Evolutionary conservation across 2,797 vertebrate genomes (phyloP).

Genomic region (Neomorphus geoffroyi): DNA sequence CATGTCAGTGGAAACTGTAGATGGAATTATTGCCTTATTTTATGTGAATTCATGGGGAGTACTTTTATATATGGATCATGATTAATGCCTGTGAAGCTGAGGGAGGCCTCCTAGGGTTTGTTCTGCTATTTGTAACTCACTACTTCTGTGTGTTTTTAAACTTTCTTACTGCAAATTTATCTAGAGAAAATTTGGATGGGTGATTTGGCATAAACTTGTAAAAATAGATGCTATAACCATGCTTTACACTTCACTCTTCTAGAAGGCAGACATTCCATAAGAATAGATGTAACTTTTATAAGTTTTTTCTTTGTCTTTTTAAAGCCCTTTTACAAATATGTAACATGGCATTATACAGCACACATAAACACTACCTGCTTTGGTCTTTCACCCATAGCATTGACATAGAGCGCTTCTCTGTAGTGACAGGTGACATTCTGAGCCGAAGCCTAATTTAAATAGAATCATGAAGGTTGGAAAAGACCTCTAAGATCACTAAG

Average conservation of each 20-base stretch:
- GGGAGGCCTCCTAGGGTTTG: neutral
- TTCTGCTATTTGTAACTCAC: neutral
- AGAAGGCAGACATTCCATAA: neutral
- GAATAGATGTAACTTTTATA: neutral
- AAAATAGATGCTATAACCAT: neutral
- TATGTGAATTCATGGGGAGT: neutral
- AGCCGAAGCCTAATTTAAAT: neutral
- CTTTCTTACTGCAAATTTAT: neutral
- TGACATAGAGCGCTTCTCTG: neutral
- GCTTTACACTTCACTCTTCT: neutral
- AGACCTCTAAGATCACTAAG: no score
- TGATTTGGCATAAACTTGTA: neutral
- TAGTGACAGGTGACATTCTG: neutral
- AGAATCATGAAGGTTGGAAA: no score
- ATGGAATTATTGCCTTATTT: conserved; percentile 21
- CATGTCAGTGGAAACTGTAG: neutral
- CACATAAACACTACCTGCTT: neutral
- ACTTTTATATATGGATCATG: neutral
- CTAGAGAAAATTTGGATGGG: neutral
- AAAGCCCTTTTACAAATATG: neutral
- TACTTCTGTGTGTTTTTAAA: neutral
- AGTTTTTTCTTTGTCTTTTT: neutral
- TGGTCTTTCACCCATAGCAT: neutral
- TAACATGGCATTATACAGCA: neutral
- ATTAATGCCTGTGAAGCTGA: neutral